Evolutionary conservation across 2,113 vertebrate genomes (phyloP), one percentile per base, ranked within the genome.

Genomic region (Prietella phreatophila): DNA sequence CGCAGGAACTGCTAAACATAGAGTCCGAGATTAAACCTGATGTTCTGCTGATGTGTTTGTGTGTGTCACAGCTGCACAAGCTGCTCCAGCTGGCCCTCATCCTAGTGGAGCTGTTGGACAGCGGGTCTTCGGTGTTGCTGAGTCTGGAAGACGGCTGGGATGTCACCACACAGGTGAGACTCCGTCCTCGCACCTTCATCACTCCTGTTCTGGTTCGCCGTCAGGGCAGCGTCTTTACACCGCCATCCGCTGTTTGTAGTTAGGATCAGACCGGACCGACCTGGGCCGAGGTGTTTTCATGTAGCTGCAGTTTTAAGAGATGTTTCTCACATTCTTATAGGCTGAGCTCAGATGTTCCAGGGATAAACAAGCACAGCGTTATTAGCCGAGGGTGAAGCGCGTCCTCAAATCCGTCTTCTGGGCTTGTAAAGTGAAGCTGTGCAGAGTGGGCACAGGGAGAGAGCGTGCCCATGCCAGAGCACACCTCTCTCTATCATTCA

Each of bases 61-160:
- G 61, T 94, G 91, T 94, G 91, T 71, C 75, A 80, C 93, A 99
- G 98, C 96, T 99, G 92, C 98, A 99, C 94, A 97, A 97, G 93
- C 94, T 99, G 92, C 91, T 99, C 95, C 97, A 99, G 22, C 94
- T 99, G 95, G 95, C 96, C 69, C 91, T 97, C 86, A 95, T 97
- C 90, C 93, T 97, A 88, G 97, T 97, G 88, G 97, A 99, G 93
- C 96, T 99, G 55, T 95, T 99, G 90, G 97, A 99, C 93, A 96
- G 95, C 82, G 97, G 98, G 85, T 99, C 98, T 69, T 99, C 98
- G 33, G 97, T 97, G 88, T 93, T 99, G 92, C 94, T 99, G 92
- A 97, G 98, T 94, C 95, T 99, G 92, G 98, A 99, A 94, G 98
- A 99, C 87, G 98, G 98, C 92, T 99, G 98, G 98, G 98, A 99